A percentile compares a stretch with the other conserved stretches of the same genome.
Evolutionary conservation across 2,888 invertebrate species (phyloP).

Genomic region (Athalia rosae): DNA sequence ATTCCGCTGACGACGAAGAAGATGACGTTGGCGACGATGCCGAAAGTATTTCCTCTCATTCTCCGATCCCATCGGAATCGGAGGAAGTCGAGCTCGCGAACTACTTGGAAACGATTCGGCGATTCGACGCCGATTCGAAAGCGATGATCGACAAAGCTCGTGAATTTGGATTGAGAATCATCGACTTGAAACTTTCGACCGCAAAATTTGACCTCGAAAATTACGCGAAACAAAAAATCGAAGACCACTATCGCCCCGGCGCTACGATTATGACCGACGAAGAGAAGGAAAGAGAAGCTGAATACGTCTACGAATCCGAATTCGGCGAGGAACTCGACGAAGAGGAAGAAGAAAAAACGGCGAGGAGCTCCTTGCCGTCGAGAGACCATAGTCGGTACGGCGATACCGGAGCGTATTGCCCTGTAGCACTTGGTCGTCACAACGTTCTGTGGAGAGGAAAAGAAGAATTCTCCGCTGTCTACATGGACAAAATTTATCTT

Average conservation of each 20-base stretch:
- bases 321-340: constrained; percentile 64
- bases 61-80: constrained; percentile 8
- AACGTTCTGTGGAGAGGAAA: constrained; percentile 79
- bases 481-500: constrained; percentile 76
- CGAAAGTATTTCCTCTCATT: constrained; percentile 25
- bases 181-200: constrained; percentile 54
- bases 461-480: constrained; percentile 75
- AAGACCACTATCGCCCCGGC: constrained; percentile 69
- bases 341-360: constrained; percentile 58
- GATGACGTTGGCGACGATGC: constrained; percentile 46
- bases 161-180: constrained; percentile 53
- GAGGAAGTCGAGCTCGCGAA: neutral
- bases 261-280: constrained; percentile 74
- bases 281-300: constrained; percentile 70
- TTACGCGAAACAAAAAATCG: constrained; percentile 57
- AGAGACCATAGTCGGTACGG: constrained; percentile 73
- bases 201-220: constrained; percentile 48
- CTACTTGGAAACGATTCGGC: constrained; percentile 33
- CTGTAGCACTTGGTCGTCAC: constrained; percentile 76
- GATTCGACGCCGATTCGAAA: constrained; percentile 51
- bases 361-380: constrained; percentile 63
- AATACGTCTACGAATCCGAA: constrained; percentile 62
- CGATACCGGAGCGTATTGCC: constrained; percentile 79
- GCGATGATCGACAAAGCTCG: constrained; percentile 58
- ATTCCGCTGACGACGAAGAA: constrained; percentile 25